Evolutionary conservation across 2,888 invertebrate genomes (phyloP).

Genomic region (Ectropis crepuscularia): DNA sequence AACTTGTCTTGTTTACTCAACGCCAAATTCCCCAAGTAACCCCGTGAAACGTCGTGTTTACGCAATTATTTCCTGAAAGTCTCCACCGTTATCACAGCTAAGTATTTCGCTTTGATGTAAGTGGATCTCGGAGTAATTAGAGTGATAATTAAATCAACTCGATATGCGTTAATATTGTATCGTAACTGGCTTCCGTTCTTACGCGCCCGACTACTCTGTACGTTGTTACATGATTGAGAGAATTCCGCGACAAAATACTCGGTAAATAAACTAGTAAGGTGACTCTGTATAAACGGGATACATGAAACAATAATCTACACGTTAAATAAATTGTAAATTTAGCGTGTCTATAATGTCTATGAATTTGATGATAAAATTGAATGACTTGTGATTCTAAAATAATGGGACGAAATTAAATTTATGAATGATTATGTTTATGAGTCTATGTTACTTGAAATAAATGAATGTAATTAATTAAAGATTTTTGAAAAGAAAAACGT

Average conservation of each 20-base stretch:
- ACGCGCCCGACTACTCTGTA: neutral
- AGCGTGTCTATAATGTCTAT: too few species aligned
- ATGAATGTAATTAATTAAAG: too few species aligned
- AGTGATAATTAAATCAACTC: constrained; percentile 13
- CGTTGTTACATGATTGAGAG: constrained; percentile 5
- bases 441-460: too few species aligned
- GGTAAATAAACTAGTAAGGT: neutral
- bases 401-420: too few species aligned
- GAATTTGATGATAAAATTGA: too few species aligned
- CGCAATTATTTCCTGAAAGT: neutral
- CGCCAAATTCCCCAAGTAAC: neutral
- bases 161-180: constrained; percentile 9
- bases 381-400: too few species aligned
- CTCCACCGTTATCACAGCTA: constrained; percentile 7
- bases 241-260: constrained; percentile 4
- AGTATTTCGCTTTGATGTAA: constrained; percentile 15
- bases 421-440: too few species aligned
- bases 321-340: too few species aligned
- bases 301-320: too few species aligned
- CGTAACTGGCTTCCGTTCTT: neutral
- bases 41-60: neutral
- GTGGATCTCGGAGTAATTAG: constrained; percentile 12
- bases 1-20: too few species aligned
- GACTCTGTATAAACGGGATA: too few species aligned
- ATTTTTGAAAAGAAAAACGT: too few species aligned